A percentile compares a stretch with the other conserved stretches of the same genome.
These are phyloP conservation scores for Falcaria lacertinaria DNA, from an alignment of 2,888 invertebrate species.

Conservation along the genomic window DNA sequence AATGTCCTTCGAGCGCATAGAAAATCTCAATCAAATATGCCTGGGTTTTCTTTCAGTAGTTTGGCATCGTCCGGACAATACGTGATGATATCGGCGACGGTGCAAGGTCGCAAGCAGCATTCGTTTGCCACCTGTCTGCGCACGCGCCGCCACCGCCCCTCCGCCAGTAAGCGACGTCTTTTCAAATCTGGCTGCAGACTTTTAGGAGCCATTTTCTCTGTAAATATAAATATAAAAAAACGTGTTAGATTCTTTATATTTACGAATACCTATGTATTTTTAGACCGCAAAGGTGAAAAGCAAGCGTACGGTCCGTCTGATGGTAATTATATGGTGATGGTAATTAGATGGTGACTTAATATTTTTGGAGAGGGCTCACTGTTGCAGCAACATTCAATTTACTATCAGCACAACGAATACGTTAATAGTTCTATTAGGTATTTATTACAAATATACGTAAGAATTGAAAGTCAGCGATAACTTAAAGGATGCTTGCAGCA, in stretches of 20 bases:
- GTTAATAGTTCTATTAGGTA: too few species aligned
- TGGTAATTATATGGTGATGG: too few species aligned
- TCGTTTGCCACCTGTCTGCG: constrained; percentile 58
- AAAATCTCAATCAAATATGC: constrained; percentile 43
- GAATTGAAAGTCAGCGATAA: too few species aligned
- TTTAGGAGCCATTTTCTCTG: constrained; percentile 57
- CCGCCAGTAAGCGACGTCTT: constrained; percentile 31
- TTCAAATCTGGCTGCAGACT: constrained; percentile 39
- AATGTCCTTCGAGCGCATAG: not conserved
- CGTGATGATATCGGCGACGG: constrained; percentile 51
- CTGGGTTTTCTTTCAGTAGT: constrained; percentile 49
- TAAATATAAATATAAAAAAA: constrained; percentile 10
- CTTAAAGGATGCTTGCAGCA: too few species aligned
- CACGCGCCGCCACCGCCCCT: constrained; percentile 43
- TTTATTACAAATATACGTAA: too few species aligned
- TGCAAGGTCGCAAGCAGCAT: constrained; percentile 57
- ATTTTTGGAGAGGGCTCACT: too few species aligned
- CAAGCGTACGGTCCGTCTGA: too few species aligned
- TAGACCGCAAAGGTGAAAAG: too few species aligned
- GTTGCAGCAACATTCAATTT: too few species aligned
- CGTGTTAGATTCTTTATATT: not conserved
- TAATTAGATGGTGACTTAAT: too few species aligned
- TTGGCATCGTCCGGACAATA: constrained; percentile 59
- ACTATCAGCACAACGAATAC: too few species aligned
- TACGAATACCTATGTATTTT: not conserved